Base-by-base conservation (phyloP, 35 echinoderm and acorn worm species). In the Ophiothrix spiculata region DNA sequence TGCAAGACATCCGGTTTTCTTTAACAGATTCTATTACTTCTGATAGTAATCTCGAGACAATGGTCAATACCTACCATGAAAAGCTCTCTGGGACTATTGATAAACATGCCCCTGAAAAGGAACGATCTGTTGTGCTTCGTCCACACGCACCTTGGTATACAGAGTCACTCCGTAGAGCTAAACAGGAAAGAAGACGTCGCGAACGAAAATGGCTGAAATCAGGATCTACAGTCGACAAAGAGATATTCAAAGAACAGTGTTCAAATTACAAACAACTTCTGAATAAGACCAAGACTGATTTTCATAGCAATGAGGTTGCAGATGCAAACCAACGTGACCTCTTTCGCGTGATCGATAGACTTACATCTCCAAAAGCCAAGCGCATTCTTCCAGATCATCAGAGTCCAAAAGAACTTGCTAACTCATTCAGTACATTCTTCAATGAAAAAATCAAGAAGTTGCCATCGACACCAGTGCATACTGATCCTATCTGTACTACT, bases 131-230 rank as follows among this genome's bases (percentile, higher is more conserved):
- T 15, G 86, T 77, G 11, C 64, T 86, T 23, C 32, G 83, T 21
- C 90, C 90, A 8, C 75, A 91, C 36, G 33, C 83, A 21, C 83
- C 83, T 31, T 85, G 83, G 83, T 85, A 75, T 37, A 75, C 74
- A 75, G 83, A 85, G 13, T 31, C 39, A 8, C 32, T 75, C n/a
- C 54, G 45, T 75, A 21, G 75, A 1, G 35, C 37, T 33, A 75
- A 85, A 38, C 33, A 19, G 28, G 21, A 39, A 12, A 85, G 75
- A 75, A 60, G 83, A 15, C 40, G 23, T 1, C 39, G 32, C 64
- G 77, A 88, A n/a, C 39, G 86, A 33, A 88, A 81, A 37, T 88
- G 77, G 86, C 0, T 17, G 32, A 69, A 40, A 32, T 12, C 86
- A 21, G 40, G 42, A 56, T 32, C 80, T 1, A 46, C 80, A 64